Evolutionary conservation across 2,113 vertebrate genomes (phyloP), one percentile per base, ranked within the genome.

Genomic region (Anarhynchus alexandrinus): DNA sequence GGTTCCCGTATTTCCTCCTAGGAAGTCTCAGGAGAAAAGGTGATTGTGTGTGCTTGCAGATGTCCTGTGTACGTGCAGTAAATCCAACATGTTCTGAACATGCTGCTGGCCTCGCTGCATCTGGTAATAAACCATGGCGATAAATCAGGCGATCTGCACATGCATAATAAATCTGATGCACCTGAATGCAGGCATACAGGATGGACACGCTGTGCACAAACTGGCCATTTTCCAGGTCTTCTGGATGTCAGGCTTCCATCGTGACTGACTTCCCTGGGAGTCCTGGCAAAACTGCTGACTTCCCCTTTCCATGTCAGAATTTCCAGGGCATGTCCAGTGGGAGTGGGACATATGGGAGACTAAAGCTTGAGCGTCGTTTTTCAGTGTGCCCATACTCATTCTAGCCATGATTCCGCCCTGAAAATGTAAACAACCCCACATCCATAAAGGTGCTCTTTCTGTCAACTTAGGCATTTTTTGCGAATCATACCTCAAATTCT

Each of bases 101-200:
- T 29, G 70, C 62, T 90, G 66, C 73, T 82, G 82, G 87, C 91
- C 77, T 91, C 85, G 49, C 92, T 88, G 87, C 93, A 88, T 74
- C 87, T 96, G 94, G 92, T 93, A 93, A 85, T 95, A 96, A 97
- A 93, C 91, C 78, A 76, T 26, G 62, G 93, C 85, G 88, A 90
- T 97, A 96, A 94, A 96, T 96, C 81, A 87, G 87, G 65, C 93
- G 73, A 94, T 94, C 78, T 94, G 84, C 86, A 82, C 89, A 54
- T 88, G 78, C 93, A 77, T 93, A 91, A 94, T 96, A 91, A 96
- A 95, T 96, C 70, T 51, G 66, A 95, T 82, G 82, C 87, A 91
- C 92, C 96, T 96, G 93, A 94, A 80, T 52, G 70, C 87, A 42
- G 19, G 78, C 87, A 45, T 57, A 65, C 87, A 91, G 90, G 87